Conservation (phyloP, 2,113 vertebrate species). For the Spermophilus dauricus region DNA sequence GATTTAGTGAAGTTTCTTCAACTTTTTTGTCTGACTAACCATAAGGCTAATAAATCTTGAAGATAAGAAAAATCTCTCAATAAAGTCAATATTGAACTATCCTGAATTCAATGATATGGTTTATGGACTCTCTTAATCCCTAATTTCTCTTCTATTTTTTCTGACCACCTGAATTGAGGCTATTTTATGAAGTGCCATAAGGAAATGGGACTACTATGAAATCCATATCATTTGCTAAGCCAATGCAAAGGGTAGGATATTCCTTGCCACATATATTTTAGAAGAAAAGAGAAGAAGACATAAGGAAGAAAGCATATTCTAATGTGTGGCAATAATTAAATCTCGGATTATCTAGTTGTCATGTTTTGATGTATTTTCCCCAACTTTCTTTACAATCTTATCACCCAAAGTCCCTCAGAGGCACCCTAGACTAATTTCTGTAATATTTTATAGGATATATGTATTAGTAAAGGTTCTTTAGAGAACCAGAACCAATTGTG, state of each 20-base stretch:
- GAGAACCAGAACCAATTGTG: background rate
- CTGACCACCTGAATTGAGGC: background rate
- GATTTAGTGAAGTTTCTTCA: slow-evolving; percentile 61
- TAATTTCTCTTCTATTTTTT: slow-evolving; percentile 26
- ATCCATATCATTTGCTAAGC: background rate
- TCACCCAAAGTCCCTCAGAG: background rate
- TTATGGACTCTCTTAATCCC: background rate
- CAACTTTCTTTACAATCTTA: background rate
- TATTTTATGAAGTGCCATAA: slow-evolving; percentile 38
- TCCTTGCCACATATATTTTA: background rate
- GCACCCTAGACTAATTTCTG: background rate
- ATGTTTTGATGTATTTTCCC: background rate
- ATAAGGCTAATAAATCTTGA: slow-evolving; percentile 65
- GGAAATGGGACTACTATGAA: background rate
- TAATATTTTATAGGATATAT: background rate
- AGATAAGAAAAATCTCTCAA: slow-evolving; percentile 28
- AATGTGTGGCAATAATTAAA: background rate
- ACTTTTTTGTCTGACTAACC: slow-evolving; percentile 30
- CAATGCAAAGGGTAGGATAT: background rate
- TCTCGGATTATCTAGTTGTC: background rate
- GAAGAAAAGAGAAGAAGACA: background rate
- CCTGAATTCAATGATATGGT: slow-evolving; percentile 43
- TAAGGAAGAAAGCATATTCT: background rate
- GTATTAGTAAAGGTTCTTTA: background rate
- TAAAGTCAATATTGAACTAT: slow-evolving; percentile 59